These are phyloP conservation scores for Phalanger gymnotis DNA, from an alignment of 2,797 vertebrate species.

Conservation along the genomic window DNA sequence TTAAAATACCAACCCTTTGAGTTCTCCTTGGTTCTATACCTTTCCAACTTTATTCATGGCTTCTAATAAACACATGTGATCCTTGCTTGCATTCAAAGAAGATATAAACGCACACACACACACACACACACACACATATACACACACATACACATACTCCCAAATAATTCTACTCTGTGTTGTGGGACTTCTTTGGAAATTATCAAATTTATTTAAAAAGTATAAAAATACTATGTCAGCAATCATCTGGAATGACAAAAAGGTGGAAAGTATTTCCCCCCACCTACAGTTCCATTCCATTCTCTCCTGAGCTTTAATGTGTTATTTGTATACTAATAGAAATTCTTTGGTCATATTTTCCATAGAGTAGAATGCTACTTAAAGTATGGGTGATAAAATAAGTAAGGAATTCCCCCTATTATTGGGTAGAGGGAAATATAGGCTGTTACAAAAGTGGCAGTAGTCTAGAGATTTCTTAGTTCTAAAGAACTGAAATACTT, in stretches of 20 bases:
- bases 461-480: neutral
- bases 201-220: neutral
- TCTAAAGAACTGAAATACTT: neutral
- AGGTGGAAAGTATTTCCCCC: neutral
- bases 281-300: neutral
- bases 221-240: neutral
- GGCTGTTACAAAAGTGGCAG: neutral
- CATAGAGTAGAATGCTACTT: neutral
- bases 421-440: neutral
- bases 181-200: neutral
- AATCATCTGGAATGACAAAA: neutral
- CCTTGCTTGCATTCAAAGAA: neutral
- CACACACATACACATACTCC: no score
- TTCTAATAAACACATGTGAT: neutral
- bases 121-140: no score
- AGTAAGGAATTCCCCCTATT: neutral
- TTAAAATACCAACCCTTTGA: neutral
- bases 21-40: neutral
- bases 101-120: neutral
- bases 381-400: neutral
- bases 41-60: neutral
- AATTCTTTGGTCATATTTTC: neutral
- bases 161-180: neutral
- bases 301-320: neutral
- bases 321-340: neutral